Conservation (phyloP, 2,888 invertebrate genomes). For the Drosophila nr. medialis region DNA sequence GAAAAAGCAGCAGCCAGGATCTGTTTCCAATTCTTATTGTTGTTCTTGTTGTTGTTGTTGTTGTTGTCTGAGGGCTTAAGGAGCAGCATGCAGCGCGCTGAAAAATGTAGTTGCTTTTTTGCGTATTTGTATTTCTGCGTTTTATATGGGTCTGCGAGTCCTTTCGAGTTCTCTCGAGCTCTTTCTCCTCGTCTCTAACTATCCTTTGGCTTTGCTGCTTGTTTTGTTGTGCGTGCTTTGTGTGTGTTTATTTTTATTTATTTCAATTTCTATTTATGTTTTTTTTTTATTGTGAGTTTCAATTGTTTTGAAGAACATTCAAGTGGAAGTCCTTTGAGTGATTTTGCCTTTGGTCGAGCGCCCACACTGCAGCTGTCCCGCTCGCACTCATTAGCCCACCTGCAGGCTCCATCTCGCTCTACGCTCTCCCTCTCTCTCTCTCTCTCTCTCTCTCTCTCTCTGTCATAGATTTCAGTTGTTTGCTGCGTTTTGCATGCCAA, state of each 20-base stretch:
- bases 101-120: conserved; percentile 6
- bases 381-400: background rate
- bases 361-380: conserved; percentile 31
- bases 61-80: conserved; percentile 46
- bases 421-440: background rate
- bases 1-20: conserved; percentile 15
- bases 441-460: background rate
- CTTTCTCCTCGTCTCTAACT: background rate
- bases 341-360: conserved; percentile 25
- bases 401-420: background rate
- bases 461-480: conserved; percentile 34
- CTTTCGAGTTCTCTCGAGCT: background rate
- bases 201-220: background rate
- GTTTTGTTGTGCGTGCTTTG: conserved; percentile 8
- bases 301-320: conserved; percentile 66
- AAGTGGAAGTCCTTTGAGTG: conserved; percentile 75
- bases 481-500: conserved; percentile 73
- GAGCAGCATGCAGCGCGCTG: conserved; percentile 16
- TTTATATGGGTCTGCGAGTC: background rate
- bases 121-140: background rate
- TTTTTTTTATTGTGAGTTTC: background rate
- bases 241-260: conserved; percentile 7
- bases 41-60: conserved; percentile 16
- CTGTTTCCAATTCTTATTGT: background rate
- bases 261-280: conserved; percentile 20